Evolutionary conservation across 2,888 invertebrate species (phyloP).

Genomic region (Tupiocoris notatus): DNA sequence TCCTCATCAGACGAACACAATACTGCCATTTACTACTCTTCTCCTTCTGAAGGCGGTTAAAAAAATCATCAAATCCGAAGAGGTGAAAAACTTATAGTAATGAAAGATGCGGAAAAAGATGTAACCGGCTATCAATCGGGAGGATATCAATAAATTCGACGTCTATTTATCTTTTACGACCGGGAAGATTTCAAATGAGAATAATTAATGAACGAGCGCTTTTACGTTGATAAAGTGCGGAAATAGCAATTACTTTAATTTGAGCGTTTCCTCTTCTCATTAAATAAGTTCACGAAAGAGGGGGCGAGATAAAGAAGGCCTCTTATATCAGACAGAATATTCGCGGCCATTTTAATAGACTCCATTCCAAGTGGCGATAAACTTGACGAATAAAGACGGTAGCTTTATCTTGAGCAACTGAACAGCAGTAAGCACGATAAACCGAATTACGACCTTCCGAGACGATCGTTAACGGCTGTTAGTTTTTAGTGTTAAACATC

Average conservation of each 20-base stretch:
- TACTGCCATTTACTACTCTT: no score
- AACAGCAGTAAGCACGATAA: background rate
- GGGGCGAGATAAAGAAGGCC: background rate
- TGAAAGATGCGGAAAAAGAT: background rate
- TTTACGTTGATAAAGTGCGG: constrained; percentile 29
- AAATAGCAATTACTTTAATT: constrained; percentile 26
- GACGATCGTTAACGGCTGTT: no score
- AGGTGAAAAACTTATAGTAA: no score
- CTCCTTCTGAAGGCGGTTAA: no score
- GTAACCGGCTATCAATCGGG: background rate
- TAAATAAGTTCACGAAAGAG: constrained; percentile 8
- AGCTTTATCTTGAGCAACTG: background rate
- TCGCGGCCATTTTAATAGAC: background rate
- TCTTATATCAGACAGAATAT: background rate
- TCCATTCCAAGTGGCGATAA: background rate
- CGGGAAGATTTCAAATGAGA: constrained; percentile 17
- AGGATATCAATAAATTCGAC: background rate
- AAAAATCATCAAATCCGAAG: no score
- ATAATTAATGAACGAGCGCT: constrained; percentile 27
- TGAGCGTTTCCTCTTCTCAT: background rate
- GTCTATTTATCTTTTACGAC: background rate
- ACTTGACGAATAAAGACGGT: background rate
- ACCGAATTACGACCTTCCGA: background rate
- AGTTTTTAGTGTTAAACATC: no score
- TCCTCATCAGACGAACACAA: no score